Evolutionary conservation across 2,113 vertebrate species (phyloP).

Genomic region (Pandion haliaetus): DNA sequence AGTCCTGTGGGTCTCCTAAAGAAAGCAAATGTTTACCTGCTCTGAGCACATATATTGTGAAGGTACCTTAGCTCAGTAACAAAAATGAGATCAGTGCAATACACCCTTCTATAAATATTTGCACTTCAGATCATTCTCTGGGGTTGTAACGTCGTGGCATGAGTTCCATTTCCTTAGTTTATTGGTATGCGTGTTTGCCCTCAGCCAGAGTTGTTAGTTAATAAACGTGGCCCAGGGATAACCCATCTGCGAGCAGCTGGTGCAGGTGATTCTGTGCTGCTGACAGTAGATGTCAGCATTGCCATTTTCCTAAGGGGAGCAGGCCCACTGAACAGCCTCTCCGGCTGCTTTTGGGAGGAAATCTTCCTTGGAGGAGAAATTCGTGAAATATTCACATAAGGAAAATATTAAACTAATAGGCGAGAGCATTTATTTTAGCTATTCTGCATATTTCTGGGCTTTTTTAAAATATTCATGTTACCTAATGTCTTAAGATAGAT

Average conservation of each 20-base stretch:
- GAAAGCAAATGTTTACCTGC: neutral
- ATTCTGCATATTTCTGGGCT: neutral
- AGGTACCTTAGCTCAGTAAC: neutral
- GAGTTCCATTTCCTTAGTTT: neutral
- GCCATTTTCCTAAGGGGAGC: neutral
- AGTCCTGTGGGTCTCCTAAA: neutral
- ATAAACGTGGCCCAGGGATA: neutral
- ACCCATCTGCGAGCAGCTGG: neutral
- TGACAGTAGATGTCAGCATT: slow-evolving; percentile 68
- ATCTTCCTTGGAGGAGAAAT: neutral
- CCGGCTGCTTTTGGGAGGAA: neutral
- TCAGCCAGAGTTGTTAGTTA: accelerated
- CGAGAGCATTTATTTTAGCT: neutral
- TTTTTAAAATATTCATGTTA: neutral
- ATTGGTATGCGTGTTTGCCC: neutral
- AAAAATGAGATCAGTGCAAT: neutral
- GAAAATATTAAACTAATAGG: neutral
- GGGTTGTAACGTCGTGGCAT: neutral
- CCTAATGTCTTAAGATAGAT: neutral
- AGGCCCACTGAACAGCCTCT: neutral
- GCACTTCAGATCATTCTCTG: neutral
- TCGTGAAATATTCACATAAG: accelerated
- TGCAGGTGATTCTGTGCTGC: neutral
- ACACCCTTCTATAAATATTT: neutral
- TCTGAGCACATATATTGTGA: neutral